phyloP scores from a whole-genome alignment of 2,113 vertebrate species.

The Plecotus auritus region DNA sequence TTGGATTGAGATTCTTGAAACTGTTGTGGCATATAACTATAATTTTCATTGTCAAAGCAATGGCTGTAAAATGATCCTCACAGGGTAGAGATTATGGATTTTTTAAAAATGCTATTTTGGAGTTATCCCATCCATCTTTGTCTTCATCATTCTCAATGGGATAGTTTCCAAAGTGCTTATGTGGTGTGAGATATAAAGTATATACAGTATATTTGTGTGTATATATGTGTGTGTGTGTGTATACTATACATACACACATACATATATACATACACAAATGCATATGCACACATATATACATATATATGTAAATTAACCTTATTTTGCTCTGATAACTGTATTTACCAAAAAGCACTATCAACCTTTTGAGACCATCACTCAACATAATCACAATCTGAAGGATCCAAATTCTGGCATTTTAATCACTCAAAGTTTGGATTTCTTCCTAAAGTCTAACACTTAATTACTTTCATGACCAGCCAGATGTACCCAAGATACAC shows the following conservation, averaged over 20 bases:
- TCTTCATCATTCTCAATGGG: constrained; percentile 45
- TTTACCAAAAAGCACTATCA: neutral
- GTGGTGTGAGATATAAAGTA: neutral
- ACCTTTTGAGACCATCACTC: neutral
- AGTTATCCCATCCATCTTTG: constrained; percentile 56
- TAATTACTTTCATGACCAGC: neutral
- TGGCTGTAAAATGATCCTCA: constrained; percentile 66
- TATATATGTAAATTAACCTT: neutral
- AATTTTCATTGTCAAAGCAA: constrained; percentile 29
- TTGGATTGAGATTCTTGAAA: neutral
- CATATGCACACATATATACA: fast-evolving
- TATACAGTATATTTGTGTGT: neutral
- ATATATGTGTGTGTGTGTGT: neutral
- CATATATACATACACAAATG: neutral
- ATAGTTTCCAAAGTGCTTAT: neutral
- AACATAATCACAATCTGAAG: constrained; percentile 21
- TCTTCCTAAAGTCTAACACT: constrained; percentile 50
- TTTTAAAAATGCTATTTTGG: constrained; percentile 58
- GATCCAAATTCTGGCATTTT: constrained; percentile 51
- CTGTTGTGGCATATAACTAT: neutral
- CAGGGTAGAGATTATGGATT: constrained; percentile 58
- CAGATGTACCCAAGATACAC: neutral
- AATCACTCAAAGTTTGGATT: constrained; percentile 61
- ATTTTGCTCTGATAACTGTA: neutral
- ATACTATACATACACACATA: neutral